Percentiles rank a stretch among this genome's conserved stretches.
These are phyloP conservation scores for Aleiodes leptofemur DNA, from an alignment of 2,888 invertebrate genomes.

Conservation along the genomic window DNA sequence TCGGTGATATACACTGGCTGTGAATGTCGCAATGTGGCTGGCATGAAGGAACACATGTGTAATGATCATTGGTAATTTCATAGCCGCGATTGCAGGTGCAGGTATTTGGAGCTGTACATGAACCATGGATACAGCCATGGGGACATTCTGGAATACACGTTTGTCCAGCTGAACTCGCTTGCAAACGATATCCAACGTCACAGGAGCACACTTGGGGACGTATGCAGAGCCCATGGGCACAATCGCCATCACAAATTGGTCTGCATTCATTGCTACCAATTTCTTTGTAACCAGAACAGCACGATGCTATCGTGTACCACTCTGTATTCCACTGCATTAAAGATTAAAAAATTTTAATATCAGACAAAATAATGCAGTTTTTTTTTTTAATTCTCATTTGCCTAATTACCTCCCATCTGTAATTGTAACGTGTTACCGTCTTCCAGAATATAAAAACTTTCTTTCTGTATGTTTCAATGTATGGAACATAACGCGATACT, in stretches of 20 bases:
- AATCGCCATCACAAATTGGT: constrained; percentile 48
- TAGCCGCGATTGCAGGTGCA: constrained; percentile 71
- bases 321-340: constrained; percentile 42
- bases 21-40: constrained; percentile 35
- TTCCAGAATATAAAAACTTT: constrained; percentile 31
- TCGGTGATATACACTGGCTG: constrained; percentile 39
- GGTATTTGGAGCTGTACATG: constrained; percentile 71
- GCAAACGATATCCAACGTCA: constrained; percentile 41
- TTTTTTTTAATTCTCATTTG: not conserved
- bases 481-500: constrained; percentile 39
- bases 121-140: constrained; percentile 72
- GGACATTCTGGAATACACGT: constrained; percentile 70
- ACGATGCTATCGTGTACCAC: constrained; percentile 44
- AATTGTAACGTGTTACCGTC: constrained; percentile 34
- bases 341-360: not conserved
- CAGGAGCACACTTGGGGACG: constrained; percentile 49
- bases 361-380: not conserved
- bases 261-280: constrained; percentile 35
- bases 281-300: constrained; percentile 50
- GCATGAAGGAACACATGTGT: constrained; percentile 44
- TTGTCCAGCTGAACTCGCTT: constrained; percentile 17
- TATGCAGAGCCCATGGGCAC: constrained; percentile 43
- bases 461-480: constrained; percentile 43
- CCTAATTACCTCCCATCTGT: constrained; percentile 40
- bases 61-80: constrained; percentile 51